Conservation (phyloP, 2,113 vertebrate species). For the Semnornis frantzii region DNA sequence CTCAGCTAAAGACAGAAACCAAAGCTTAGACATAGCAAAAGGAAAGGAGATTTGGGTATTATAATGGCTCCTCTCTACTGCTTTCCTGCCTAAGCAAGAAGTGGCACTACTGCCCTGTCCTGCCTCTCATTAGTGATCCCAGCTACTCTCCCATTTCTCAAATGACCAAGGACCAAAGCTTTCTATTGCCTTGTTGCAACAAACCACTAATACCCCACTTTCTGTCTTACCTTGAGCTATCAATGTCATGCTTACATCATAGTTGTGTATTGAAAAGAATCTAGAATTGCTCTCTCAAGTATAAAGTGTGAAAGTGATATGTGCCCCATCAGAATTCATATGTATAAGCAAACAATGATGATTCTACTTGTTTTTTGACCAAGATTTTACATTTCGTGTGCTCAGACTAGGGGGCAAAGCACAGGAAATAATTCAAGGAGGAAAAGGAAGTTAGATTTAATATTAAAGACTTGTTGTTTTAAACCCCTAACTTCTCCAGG, state of each 20-base stretch:
- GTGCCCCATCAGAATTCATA: rapidly evolving
- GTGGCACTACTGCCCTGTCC: neutral
- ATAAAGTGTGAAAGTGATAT: neutral
- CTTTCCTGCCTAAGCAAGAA: neutral
- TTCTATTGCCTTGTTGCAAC: neutral
- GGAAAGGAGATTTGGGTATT: neutral
- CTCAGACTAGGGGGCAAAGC: neutral
- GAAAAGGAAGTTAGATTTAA: neutral
- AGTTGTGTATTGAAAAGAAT: neutral
- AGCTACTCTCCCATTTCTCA: neutral
- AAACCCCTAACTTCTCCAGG: neutral
- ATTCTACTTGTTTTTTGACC: neutral
- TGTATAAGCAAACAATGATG: neutral
- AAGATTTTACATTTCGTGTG: neutral
- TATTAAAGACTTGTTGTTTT: neutral
- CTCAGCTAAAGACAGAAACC: neutral
- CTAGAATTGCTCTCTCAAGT: neutral
- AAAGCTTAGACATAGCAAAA: neutral
- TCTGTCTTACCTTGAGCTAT: neutral
- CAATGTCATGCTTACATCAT: neutral
- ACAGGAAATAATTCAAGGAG: neutral
- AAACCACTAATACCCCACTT: neutral
- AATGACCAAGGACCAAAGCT: neutral
- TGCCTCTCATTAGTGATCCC: neutral
- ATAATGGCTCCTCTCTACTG: neutral